These are phyloP conservation scores for Colistium nudipinnis DNA, from an alignment of 2,113 vertebrate genomes.

Conservation along the genomic window DNA sequence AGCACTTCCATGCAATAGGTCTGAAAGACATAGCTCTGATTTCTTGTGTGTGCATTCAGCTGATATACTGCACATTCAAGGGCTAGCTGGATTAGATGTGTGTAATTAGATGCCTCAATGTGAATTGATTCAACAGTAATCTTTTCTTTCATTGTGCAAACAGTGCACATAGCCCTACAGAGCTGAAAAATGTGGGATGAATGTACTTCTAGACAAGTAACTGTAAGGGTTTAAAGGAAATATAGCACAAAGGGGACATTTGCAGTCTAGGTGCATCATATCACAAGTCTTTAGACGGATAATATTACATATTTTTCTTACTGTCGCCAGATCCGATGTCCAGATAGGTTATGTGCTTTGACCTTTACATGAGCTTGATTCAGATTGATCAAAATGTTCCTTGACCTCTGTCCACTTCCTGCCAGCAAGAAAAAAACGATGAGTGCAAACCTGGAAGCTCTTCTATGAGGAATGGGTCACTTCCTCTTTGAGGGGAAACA, in stretches of 20 bases:
- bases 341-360: neutral
- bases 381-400: too few species aligned
- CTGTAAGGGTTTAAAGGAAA: neutral
- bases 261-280: neutral
- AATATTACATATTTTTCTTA: neutral
- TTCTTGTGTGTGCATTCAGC: neutral
- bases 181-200: neutral
- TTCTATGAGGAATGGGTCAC: neutral
- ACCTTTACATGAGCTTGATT: neutral
- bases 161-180: too few species aligned
- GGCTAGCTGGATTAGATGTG: neutral
- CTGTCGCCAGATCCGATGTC: neutral
- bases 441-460: conserved; percentile 2
- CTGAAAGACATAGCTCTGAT: neutral
- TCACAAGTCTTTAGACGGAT: neutral
- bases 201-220: neutral
- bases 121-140: neutral
- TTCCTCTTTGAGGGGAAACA: neutral
- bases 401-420: neutral
- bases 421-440: conserved; percentile 53
- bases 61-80: neutral
- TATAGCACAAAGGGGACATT: neutral
- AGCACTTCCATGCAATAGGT: neutral
- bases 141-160: neutral
- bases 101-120: neutral